Conservation (phyloP, 2,113 vertebrate genomes). For the Pelodiscus sinensis region DNA sequence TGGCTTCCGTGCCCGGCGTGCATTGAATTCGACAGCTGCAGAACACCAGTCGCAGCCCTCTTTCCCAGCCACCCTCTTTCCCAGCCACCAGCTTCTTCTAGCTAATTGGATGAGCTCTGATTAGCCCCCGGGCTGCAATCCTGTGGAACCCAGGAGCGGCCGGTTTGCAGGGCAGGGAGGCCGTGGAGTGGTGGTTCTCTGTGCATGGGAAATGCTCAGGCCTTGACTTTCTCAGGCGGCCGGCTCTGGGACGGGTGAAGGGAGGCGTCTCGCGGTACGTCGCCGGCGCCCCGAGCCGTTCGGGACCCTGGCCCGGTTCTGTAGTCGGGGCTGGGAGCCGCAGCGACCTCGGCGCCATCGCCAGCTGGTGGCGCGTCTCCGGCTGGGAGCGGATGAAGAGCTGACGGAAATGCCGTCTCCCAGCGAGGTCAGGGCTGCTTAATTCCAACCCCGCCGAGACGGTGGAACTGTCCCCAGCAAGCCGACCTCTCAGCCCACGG, state of each 20-base stretch:
- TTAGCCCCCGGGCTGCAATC: not conserved
- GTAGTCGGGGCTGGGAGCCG: not conserved
- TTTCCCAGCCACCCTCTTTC: not conserved
- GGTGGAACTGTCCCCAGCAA: not conserved
- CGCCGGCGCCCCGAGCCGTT: not conserved
- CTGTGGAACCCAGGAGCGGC: not conserved
- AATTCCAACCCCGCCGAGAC: not conserved
- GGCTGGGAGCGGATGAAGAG: not conserved
- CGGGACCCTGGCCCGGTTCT: not conserved
- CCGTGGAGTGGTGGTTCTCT: not conserved
- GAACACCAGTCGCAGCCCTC: not conserved
- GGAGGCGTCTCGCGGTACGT: not conserved
- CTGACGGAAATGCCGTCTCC: not conserved
- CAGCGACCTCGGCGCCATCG: not conserved
- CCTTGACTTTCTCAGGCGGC: not conserved
- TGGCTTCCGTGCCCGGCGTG: not conserved
- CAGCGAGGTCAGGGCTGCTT: not conserved
- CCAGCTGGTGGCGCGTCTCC: no score
- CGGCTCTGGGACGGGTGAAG: not conserved
- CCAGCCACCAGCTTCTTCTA: not conserved
- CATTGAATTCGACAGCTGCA: not conserved
- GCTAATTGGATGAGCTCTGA: not conserved
- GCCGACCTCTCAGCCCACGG: not conserved
- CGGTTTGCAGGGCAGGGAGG: not conserved
- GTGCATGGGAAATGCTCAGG: not conserved